Evolutionary conservation across 2,888 invertebrate genomes (phyloP).

Genomic region (Norana najaformis): DNA sequence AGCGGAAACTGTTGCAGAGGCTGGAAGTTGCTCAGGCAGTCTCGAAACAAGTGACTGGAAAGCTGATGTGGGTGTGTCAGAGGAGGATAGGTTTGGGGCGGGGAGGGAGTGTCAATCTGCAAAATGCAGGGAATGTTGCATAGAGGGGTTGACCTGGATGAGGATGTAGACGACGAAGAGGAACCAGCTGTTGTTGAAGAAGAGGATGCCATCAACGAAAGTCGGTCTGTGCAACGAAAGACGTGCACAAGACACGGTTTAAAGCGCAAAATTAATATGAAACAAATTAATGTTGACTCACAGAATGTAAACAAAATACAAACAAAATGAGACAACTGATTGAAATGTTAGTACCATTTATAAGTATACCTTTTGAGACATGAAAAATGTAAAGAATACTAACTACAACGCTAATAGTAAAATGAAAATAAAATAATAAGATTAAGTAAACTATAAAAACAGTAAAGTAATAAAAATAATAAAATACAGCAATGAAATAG

Average conservation of each 20-base stretch:
- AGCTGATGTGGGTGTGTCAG: background rate
- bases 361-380: too few species aligned
- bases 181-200: background rate
- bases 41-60: background rate
- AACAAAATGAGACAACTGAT: too few species aligned
- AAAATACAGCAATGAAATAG: background rate
- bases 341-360: too few species aligned
- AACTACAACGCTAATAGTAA: too few species aligned
- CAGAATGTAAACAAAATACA: too few species aligned
- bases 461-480: background rate
- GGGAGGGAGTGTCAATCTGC: background rate
- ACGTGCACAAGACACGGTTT: background rate
- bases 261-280: background rate
- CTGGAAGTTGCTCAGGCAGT: background rate
- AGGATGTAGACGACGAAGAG: background rate
- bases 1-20: background rate
- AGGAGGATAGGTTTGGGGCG: background rate
- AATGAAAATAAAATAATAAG: too few species aligned
- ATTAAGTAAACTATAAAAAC: too few species aligned
- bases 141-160: background rate
- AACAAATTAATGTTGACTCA: background rate
- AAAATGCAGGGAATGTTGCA: background rate
- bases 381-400: too few species aligned
- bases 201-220: background rate
- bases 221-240: background rate